Conservation (phyloP, 2,113 vertebrate genomes). For the Laticauda laticaudata region DNA sequence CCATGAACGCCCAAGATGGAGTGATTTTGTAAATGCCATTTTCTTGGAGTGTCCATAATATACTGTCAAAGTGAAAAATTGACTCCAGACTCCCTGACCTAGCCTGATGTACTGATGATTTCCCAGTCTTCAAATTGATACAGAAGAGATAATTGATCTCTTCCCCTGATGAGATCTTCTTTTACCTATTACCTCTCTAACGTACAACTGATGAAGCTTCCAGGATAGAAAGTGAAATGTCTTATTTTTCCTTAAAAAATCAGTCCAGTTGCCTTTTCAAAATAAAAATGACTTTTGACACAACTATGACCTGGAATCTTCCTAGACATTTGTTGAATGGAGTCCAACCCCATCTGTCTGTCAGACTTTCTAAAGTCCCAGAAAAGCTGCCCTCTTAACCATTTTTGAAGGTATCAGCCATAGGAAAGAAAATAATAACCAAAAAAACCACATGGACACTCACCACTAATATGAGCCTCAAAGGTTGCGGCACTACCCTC, state of each 20-base stretch:
- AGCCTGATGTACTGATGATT: not conserved
- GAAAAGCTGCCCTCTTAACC: not conserved
- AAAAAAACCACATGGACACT: slow-evolving; percentile 44
- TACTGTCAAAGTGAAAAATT: not conserved
- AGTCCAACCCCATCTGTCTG: not conserved
- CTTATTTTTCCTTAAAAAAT: not conserved
- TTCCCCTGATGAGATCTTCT: not conserved
- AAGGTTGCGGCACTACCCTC: slow-evolving; percentile 99
- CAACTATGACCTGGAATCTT: not conserved
- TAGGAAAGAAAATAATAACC: not conserved
- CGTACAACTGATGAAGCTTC: not conserved
- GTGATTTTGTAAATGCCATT: not conserved
- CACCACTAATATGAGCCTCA: slow-evolving; percentile 98
- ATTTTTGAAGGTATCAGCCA: not conserved
- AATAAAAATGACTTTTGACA: not conserved
- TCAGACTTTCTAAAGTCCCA: not conserved
- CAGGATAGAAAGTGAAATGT: not conserved
- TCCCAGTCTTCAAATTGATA: not conserved
- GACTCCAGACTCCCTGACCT: not conserved
- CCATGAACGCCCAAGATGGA: not conserved
- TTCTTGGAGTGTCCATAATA: not conserved
- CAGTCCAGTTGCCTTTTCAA: not conserved
- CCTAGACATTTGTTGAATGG: not conserved
- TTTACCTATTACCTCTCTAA: not conserved
- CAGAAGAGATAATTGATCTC: not conserved